Evolutionary conservation across 1,140 invertebrate species (phyloP).

Genomic region (Drosophila grimshawi): DNA sequence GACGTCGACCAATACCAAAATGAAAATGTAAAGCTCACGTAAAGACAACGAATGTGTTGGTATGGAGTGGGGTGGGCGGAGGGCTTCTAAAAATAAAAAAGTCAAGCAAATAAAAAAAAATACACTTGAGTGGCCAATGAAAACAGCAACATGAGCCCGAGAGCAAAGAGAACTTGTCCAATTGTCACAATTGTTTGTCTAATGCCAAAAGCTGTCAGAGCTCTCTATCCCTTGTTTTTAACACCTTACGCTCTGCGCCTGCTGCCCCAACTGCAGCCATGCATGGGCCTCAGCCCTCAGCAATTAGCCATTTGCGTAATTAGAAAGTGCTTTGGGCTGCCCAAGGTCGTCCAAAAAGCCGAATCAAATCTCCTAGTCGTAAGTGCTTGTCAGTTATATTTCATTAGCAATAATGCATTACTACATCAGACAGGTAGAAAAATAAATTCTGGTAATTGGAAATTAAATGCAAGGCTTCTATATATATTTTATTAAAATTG

Average conservation of each 20-base stretch:
- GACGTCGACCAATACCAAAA: conserved; percentile 39
- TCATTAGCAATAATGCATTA: neutral
- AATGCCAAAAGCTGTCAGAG: conserved; percentile 58
- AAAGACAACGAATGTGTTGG: conserved; percentile 23
- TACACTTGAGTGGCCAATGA: conserved; percentile 55
- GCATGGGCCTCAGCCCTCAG: conserved; percentile 31
- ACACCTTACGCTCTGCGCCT: conserved; percentile 2
- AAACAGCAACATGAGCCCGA: conserved; percentile 16
- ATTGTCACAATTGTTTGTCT: conserved; percentile 56
- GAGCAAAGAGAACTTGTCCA: conserved; percentile 38
- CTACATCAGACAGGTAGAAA: too few species aligned
- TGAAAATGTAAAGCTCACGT: conserved; percentile 55
- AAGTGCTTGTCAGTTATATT: conserved; percentile 14
- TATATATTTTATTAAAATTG: too few species aligned
- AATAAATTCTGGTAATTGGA: too few species aligned
- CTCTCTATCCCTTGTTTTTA: conserved; percentile 23
- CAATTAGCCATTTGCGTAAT: conserved; percentile 72
- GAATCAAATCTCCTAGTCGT: neutral
- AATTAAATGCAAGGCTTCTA: too few species aligned
- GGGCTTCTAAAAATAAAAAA: conserved; percentile 50
- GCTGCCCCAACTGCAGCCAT: neutral
- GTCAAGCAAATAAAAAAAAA: conserved; percentile 63
- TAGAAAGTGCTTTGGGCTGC: conserved; percentile 32
- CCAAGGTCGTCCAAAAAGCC: conserved; percentile 10
- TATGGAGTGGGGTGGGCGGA: neutral